Percentiles rank a stretch among this genome's conserved stretches.
phyloP scores from a whole-genome alignment of 1,140 invertebrate species.

The Parapsyche elsis region DNA sequence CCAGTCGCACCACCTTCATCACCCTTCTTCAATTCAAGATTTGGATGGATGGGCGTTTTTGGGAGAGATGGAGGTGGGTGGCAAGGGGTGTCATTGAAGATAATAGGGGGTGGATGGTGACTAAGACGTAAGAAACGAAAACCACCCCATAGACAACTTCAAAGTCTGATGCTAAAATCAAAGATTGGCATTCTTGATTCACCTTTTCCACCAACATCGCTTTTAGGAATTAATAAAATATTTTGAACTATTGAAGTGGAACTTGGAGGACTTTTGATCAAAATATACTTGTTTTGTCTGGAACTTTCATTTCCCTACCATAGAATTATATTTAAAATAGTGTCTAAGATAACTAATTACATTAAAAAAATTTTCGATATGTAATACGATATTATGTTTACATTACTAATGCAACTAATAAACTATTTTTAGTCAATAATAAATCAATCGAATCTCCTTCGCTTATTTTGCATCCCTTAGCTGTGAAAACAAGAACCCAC shows the following conservation, averaged over 20 bases:
- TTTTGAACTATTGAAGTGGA: no score
- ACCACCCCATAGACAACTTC: not conserved
- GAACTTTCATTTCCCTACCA: no score
- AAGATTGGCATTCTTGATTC: no score
- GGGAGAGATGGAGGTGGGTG: not conserved
- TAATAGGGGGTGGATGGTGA: not conserved
- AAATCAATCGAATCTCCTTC: constrained; percentile 20
- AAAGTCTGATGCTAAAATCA: not conserved
- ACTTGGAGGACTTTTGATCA: no score
- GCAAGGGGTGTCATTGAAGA: not conserved
- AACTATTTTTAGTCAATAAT: not conserved
- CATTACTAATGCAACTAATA: no score
- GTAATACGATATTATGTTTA: no score
- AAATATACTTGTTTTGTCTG: no score
- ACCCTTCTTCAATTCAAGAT: constrained; percentile 6
- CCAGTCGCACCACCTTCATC: constrained; percentile 6
- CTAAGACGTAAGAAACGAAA: not conserved
- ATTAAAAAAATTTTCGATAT: no score
- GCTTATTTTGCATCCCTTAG: constrained; percentile 26
- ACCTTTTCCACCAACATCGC: no score
- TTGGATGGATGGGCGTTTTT: not conserved
- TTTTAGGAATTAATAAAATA: no score
- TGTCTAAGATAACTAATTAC: no score
- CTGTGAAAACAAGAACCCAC: not conserved
- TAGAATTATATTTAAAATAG: no score